These are phyloP conservation scores for Dorcus hopei DNA, from an alignment of 2,888 invertebrate species.

Conservation along the genomic window DNA sequence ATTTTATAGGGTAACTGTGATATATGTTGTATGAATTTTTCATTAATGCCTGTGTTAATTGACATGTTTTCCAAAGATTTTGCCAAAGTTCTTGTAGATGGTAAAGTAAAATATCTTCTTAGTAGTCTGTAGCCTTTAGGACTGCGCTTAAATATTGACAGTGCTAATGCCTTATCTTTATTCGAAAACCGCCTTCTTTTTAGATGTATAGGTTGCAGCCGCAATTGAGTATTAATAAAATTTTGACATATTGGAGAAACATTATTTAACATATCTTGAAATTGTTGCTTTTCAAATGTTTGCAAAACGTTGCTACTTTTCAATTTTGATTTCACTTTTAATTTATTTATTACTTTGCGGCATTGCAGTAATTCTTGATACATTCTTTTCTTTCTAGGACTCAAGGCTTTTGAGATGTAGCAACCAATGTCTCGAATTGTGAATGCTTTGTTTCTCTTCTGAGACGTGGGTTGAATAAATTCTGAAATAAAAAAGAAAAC, in stretches of 20 bases:
- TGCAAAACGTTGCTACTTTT: too few species aligned
- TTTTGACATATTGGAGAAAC: neutral
- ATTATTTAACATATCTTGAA: too few species aligned
- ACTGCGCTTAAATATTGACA: slow-evolving; percentile 2
- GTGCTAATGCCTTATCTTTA: slow-evolving; percentile 9
- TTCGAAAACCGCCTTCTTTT: slow-evolving; percentile 4
- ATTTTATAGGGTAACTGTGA: neutral
- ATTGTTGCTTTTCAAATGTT: too few species aligned
- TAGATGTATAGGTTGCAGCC: slow-evolving; percentile 2
- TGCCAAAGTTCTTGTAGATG: neutral
- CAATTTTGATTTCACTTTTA: too few species aligned
- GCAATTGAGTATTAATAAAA: neutral
- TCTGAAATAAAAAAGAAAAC: too few species aligned
- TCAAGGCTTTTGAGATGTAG: too few species aligned
- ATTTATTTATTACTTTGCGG: too few species aligned
- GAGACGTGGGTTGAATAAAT: too few species aligned
- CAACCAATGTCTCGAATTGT: too few species aligned
- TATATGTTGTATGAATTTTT: slow-evolving; percentile 2
- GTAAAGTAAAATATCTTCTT: slow-evolving; percentile 4
- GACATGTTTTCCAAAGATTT: neutral
- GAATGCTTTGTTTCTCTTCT: too few species aligned
- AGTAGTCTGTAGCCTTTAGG: slow-evolving; percentile 2
- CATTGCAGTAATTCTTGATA: too few species aligned
- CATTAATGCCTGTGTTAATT: slow-evolving; percentile 6
- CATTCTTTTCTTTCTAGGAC: too few species aligned